Evolutionary conservation across 1,140 invertebrate species (phyloP).

Genomic region (Linepithema humile): DNA sequence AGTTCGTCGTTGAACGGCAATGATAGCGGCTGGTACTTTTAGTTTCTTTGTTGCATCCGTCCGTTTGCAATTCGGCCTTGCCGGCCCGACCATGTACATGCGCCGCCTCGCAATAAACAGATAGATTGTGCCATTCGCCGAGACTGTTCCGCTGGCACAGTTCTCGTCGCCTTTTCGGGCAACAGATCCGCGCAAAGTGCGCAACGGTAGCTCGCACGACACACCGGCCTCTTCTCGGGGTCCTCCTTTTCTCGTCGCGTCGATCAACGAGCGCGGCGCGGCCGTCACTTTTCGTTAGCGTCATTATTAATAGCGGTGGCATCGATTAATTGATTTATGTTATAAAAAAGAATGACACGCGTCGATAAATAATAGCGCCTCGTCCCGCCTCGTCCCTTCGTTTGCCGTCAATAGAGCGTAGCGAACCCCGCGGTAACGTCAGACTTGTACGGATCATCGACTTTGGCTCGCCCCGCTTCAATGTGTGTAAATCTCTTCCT

Average conservation of each 20-base stretch:
- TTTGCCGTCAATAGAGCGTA: slow-evolving; percentile 53
- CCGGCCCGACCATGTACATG: neutral
- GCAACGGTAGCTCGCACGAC: neutral
- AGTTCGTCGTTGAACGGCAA: neutral
- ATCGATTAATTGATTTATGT: slow-evolving; percentile 72
- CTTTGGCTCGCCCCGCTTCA: slow-evolving; percentile 25
- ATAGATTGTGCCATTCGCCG: slow-evolving; percentile 2
- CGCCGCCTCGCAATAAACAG: slow-evolving; percentile 30
- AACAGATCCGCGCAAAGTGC: slow-evolving; percentile 46
- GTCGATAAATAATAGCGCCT: slow-evolving; percentile 49
- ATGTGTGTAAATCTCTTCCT: neutral
- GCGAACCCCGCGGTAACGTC: neutral
- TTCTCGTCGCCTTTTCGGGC: slow-evolving; percentile 49
- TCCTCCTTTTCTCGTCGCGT: neutral
- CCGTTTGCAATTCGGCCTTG: neutral
- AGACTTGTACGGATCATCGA: slow-evolving; percentile 57
- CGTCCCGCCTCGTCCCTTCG: neutral
- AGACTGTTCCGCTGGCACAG: slow-evolving; percentile 30
- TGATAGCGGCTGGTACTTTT: neutral
- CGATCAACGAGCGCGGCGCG: slow-evolving; percentile 33
- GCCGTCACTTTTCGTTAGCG: slow-evolving; percentile 58
- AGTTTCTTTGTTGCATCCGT: neutral
- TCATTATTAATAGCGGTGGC: slow-evolving; percentile 56
- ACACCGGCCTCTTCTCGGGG: neutral
- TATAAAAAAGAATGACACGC: slow-evolving; percentile 64